phyloP scores from a whole-genome alignment of 2,113 vertebrate species.

The Alligator sinensis region DNA sequence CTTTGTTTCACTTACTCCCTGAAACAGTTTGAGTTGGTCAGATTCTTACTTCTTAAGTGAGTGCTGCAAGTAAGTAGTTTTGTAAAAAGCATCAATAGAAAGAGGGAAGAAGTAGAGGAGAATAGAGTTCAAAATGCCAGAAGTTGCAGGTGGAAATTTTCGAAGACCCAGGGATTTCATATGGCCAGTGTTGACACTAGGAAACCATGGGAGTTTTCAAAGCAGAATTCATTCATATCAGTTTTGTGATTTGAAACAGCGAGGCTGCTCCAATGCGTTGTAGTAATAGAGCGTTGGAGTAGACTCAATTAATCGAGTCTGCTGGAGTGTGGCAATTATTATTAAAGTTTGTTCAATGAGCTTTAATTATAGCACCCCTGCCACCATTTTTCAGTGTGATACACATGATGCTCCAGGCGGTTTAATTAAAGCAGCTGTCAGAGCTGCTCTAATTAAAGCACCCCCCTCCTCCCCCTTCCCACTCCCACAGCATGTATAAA shows the following conservation, averaged over 20 bases:
- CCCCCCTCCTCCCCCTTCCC: too few species aligned
- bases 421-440: too few species aligned
- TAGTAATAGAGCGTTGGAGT: too few species aligned
- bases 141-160: slow-evolving; percentile 37
- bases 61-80: slow-evolving; percentile 35
- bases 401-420: too few species aligned
- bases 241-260: slow-evolving; percentile 3
- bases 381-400: too few species aligned
- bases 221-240: background rate
- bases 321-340: too few species aligned
- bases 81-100: slow-evolving; percentile 26
- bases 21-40: slow-evolving; percentile 41
- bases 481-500: too few species aligned
- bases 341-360: too few species aligned
- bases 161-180: slow-evolving; percentile 24
- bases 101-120: background rate
- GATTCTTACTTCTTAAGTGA: slow-evolving; percentile 26
- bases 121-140: slow-evolving; percentile 33
- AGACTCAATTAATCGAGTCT: too few species aligned
- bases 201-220: slow-evolving; percentile 14
- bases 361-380: too few species aligned
- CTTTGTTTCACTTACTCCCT: slow-evolving; percentile 11
- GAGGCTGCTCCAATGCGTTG: too few species aligned
- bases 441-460: too few species aligned
- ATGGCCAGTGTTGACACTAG: slow-evolving; percentile 1